Base-by-base conservation (phyloP, 2,888 invertebrate species). In the Allophyes oxyacanthae region DNA sequence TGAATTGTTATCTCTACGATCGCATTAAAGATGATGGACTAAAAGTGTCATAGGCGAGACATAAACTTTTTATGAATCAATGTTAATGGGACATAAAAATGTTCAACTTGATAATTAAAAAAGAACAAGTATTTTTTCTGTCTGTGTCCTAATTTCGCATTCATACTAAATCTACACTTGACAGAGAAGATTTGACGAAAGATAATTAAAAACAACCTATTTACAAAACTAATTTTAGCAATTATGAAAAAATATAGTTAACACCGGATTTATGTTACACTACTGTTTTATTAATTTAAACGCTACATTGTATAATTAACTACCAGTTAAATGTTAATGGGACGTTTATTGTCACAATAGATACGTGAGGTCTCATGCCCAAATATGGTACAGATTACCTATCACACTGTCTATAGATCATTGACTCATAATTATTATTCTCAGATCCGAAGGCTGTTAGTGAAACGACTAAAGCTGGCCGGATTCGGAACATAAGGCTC, bases 341-440 rank as follows among this genome's bases (percentile, higher is more conserved):
- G 44, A 44, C 42, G 15, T 56, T 52, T 50, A 56, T 37, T 56
- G 45, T 68, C 45, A 70, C 73, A 70, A 69, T 64, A 42, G 38
- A 54, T 48, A 59, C 37, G 56, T 48, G 57, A 57, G 50, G 50
- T 44, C n/a, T n/a, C 32, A 38, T 38, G 38, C 20, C 53, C 64
- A 64, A 69, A 73, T 64, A 73, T 41, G 64, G 64, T 41, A 34
- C 34, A 52, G 59, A 69, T 64, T 71, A n/a, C n/a, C n/a, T n/a
- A 72, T 63, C 30, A 59, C 62, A 57, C 57, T 55, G 38, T 20
- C 57, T 64, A 14, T 45, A 55, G 75, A 70, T 65, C 75, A 70
- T 65, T 69, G 72, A 73, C 65, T 70, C 33, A 52, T 65, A 53
- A 68, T 73, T 52, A 73, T 59, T 62, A 70, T 63, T 70, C 42